Evolutionary conservation across 1,140 invertebrate species (phyloP).

Genomic region (Tetragonula clypearis): DNA sequence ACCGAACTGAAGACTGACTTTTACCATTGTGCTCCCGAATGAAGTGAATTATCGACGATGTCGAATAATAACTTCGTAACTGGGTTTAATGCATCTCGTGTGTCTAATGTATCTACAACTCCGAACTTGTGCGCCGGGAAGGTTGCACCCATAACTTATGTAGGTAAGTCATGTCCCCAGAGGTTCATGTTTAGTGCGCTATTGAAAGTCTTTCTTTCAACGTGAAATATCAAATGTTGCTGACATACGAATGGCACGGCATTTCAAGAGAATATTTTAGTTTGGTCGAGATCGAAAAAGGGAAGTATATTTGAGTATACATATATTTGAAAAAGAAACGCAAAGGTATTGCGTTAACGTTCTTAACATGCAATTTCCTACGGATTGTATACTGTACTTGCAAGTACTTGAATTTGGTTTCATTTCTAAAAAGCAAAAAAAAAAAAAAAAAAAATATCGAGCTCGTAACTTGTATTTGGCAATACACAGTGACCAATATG

Average conservation of each 20-base stretch:
- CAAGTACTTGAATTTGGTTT: no score
- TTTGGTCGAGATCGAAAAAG: neutral
- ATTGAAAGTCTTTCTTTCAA: neutral
- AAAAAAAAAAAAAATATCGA: no score
- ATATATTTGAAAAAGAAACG: neutral
- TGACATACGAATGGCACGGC: neutral
- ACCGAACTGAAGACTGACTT: neutral
- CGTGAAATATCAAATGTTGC: neutral
- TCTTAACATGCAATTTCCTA: neutral
- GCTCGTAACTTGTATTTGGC: no score
- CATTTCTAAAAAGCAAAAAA: no score
- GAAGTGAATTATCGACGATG: neutral
- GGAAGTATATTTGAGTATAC: neutral
- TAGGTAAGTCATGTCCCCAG: neutral
- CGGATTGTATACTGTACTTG: neutral
- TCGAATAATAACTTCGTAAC: conserved; percentile 11
- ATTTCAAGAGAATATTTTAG: neutral
- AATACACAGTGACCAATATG: no score
- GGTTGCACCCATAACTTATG: neutral
- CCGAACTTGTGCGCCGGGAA: neutral
- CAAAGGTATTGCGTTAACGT: neutral
- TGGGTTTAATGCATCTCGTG: neutral
- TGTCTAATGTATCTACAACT: conserved; percentile 4
- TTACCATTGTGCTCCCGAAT: neutral
- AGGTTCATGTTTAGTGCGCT: neutral